Evolutionary conservation across 2,888 invertebrate species (phyloP).

Genomic region (Patella depressa): DNA sequence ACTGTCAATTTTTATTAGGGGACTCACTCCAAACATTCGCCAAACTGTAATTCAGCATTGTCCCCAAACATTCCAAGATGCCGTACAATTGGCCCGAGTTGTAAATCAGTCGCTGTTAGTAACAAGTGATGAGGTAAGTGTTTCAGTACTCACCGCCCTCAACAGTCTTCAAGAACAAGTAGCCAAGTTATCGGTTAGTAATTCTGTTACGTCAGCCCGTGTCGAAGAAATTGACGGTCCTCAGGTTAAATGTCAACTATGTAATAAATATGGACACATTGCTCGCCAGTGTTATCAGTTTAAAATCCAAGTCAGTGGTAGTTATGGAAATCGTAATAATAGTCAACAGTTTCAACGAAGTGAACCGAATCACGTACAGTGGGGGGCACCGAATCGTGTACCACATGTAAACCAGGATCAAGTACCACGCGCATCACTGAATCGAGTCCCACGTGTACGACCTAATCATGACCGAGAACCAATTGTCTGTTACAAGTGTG

Average conservation of each 20-base stretch:
- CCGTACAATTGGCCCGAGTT: neutral
- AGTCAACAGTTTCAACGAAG: neutral
- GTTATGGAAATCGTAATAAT: neutral
- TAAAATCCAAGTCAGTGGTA: neutral
- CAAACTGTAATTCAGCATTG: constrained; percentile 8
- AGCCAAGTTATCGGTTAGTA: neutral
- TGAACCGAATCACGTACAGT: no score
- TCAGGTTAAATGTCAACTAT: neutral
- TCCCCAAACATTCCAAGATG: neutral
- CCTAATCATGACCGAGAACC: neutral
- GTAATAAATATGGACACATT: neutral
- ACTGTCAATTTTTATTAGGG: neutral
- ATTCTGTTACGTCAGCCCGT: no score
- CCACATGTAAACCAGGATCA: no score
- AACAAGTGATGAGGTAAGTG: no score
- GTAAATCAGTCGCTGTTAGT: neutral
- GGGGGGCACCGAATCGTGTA: no score
- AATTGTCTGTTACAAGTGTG: neutral
- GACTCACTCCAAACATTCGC: neutral
- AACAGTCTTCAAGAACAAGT: neutral
- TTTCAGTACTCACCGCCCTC: no score
- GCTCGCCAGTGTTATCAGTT: neutral
- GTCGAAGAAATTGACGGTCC: no score
- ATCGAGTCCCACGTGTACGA: no score
- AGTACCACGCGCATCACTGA: no score